Conservation (phyloP, 2,113 vertebrate species). For the Forbesichthys papilliferus region DNA sequence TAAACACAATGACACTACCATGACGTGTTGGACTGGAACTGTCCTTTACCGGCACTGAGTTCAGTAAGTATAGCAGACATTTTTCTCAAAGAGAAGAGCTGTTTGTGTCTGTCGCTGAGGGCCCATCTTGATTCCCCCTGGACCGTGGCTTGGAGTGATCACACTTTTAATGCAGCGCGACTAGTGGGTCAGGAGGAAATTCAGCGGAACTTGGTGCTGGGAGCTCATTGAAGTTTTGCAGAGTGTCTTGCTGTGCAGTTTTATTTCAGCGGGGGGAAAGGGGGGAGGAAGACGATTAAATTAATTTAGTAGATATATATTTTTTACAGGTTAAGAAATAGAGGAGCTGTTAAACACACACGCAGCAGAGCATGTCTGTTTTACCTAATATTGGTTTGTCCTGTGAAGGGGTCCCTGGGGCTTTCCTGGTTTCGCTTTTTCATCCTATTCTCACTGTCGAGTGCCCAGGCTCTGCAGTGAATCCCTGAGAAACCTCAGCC, state of each 20-base stretch:
- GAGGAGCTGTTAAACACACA: not conserved
- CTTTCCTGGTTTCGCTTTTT: not conserved
- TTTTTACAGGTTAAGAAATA: not conserved
- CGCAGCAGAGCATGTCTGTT: not conserved
- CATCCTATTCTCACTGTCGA: not conserved
- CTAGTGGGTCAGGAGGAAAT: slow-evolving; percentile 58
- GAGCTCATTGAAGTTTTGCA: slow-evolving; percentile 33
- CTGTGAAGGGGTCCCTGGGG: not conserved
- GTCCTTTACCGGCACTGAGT: too few species aligned
- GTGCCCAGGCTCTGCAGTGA: not conserved
- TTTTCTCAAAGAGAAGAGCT: slow-evolving; percentile 24
- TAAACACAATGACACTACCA: too few species aligned
- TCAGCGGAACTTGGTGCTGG: slow-evolving; percentile 27
- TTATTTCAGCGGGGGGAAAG: not conserved
- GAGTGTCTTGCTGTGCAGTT: slow-evolving; percentile 6
- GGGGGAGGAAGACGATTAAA: not conserved
- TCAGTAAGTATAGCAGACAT: not conserved
- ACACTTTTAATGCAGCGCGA: slow-evolving; percentile 34
- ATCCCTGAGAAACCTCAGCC: not conserved
- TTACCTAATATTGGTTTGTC: not conserved
- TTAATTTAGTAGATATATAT: not conserved
- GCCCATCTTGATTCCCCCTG: not conserved
- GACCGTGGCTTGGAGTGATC: slow-evolving; percentile 33
- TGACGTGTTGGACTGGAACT: too few species aligned
- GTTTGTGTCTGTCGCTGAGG: slow-evolving; percentile 19